phyloP scores from a whole-genome alignment of 2,113 vertebrate genomes.

The Bujurquina vittata region DNA sequence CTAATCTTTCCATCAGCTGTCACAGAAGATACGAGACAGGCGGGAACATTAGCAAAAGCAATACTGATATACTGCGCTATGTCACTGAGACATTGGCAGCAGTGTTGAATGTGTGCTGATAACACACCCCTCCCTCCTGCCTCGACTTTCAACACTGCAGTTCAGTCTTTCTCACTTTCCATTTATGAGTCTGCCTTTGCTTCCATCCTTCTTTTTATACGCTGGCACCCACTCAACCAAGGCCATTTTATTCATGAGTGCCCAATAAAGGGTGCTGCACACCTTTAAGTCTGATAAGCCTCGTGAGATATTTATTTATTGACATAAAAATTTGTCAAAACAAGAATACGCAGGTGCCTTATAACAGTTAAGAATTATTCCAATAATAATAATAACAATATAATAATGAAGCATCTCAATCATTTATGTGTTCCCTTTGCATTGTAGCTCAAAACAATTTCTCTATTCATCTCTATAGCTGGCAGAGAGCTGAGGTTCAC shows the following conservation, averaged over 20 bases:
- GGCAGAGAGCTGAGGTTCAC: background rate
- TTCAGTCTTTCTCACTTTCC: background rate
- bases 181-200: background rate
- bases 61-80: background rate
- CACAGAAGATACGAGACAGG: constrained; percentile 35
- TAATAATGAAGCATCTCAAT: background rate
- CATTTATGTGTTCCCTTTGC: background rate
- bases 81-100: constrained; percentile 41
- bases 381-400: accelerated
- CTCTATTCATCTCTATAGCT: background rate
- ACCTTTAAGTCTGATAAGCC: background rate
- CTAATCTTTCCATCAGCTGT: constrained; percentile 53
- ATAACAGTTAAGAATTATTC: too few relatives aligned
- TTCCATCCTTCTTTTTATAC: background rate
- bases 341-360: too few relatives aligned
- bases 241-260: background rate
- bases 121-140: background rate
- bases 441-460: background rate
- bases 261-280: background rate
- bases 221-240: background rate
- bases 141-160: constrained; percentile 30
- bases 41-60: constrained; percentile 7
- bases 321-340: background rate
- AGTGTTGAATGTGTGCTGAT: constrained; percentile 24
- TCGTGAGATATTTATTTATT: background rate